Evolutionary conservation across 2,888 invertebrate species (phyloP).

Genomic region (Celastrina argiolus): DNA sequence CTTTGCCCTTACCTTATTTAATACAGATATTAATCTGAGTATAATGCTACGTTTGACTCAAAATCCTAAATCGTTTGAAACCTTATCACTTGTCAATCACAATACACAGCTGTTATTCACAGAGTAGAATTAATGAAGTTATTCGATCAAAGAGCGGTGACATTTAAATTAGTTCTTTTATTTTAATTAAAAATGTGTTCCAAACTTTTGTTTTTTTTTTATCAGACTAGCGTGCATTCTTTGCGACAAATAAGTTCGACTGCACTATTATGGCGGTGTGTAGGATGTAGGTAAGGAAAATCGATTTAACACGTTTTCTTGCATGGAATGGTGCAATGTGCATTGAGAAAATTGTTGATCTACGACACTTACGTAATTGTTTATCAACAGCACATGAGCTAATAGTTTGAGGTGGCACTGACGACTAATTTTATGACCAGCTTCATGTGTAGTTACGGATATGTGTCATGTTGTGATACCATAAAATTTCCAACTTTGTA

Average conservation of each 20-base stretch:
- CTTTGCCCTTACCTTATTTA: no score
- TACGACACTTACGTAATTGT: slow-evolving; percentile 15
- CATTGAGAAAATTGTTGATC: slow-evolving; percentile 15
- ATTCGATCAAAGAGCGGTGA: neutral
- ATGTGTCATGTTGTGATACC: neutral
- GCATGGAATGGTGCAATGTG: slow-evolving; percentile 32
- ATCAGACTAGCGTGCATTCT: slow-evolving; percentile 25
- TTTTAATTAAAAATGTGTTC: neutral
- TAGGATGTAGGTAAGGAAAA: slow-evolving; percentile 32
- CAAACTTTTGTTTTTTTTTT: neutral
- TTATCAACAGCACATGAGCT: slow-evolving; percentile 15
- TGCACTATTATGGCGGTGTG: slow-evolving; percentile 25
- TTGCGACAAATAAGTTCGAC: slow-evolving; percentile 29
- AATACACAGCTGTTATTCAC: no score
- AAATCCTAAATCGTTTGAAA: no score
- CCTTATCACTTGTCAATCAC: no score
- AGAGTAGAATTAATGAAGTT: no score
- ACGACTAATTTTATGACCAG: slow-evolving; percentile 2
- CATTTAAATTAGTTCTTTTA: neutral
- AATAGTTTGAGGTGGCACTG: slow-evolving; percentile 5
- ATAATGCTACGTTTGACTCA: no score
- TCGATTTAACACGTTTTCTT: slow-evolving; percentile 31
- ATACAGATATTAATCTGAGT: no score
- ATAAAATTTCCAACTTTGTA: neutral
- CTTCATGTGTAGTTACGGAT: neutral